phyloP scores from a whole-genome alignment of 1,140 invertebrate genomes.

The Drosophila mauritiana region DNA sequence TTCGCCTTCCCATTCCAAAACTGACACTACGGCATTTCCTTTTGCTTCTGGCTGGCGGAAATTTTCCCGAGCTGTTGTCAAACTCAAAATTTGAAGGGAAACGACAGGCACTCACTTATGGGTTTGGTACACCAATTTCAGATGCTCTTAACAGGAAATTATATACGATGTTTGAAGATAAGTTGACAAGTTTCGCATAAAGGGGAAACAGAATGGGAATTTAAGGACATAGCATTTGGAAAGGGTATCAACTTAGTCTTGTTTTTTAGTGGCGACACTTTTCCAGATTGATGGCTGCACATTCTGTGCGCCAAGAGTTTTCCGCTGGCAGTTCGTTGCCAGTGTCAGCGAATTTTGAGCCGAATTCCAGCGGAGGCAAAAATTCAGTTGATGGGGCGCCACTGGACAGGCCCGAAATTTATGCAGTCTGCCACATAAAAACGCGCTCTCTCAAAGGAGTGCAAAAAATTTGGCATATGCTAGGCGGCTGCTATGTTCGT shows the following conservation, averaged over 20 bases:
- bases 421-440: conserved; percentile 43
- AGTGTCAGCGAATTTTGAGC: conserved; percentile 41
- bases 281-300: conserved; percentile 59
- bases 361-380: conserved; percentile 26
- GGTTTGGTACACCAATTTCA: not conserved
- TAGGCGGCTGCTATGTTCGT: not conserved
- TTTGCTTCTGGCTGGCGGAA: conserved; percentile 17
- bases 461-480: conserved; percentile 46
- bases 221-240: not conserved
- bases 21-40: conserved; percentile 29
- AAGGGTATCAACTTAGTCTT: not conserved
- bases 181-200: too few relatives aligned
- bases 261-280: conserved; percentile 47
- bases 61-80: conserved; percentile 39
- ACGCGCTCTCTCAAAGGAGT: conserved; percentile 17
- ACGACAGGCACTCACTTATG: conserved; percentile 4
- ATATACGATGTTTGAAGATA: too few relatives aligned
- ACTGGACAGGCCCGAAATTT: conserved; percentile 67
- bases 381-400: conserved; percentile 72
- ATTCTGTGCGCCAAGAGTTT: conserved; percentile 27
- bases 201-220: too few relatives aligned
- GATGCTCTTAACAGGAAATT: conserved; percentile 6
- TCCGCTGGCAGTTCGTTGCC: conserved; percentile 17
- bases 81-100: conserved; percentile 16
- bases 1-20: not conserved